Conservation (phyloP, 2,888 invertebrate species). For the Merodon equestris region DNA sequence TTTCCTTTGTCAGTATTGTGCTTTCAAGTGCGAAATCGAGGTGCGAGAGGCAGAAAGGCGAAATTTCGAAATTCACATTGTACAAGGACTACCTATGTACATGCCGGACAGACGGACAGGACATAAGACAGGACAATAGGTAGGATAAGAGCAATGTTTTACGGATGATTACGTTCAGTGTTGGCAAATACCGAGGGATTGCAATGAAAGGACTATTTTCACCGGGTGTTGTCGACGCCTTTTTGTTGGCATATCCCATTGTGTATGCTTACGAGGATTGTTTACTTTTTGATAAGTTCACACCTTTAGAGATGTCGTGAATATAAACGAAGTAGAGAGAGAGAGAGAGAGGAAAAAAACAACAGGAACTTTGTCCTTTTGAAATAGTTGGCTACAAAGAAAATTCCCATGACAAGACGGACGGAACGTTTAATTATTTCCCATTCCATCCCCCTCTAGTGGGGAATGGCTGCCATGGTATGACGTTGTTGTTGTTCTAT, state of each 20-base stretch:
- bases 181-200: constrained; percentile 40
- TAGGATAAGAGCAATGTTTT: constrained; percentile 13
- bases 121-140: too few relatives aligned
- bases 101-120: too few relatives aligned
- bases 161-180: constrained; percentile 44
- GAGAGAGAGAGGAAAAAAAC: background rate
- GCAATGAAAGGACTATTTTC: constrained; percentile 40
- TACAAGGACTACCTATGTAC: too few relatives aligned
- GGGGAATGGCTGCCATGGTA: constrained; percentile 4
- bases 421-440: constrained; percentile 59
- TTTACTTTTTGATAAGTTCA: constrained; percentile 65
- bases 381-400: constrained; percentile 25
- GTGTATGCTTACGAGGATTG: constrained; percentile 56
- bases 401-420: constrained; percentile 35
- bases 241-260: constrained; percentile 33
- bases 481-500: constrained; percentile 19
- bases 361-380: constrained; percentile 19
- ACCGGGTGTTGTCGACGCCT: constrained; percentile 27
- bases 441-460: constrained; percentile 1
- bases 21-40: constrained; percentile 59
- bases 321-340: too few relatives aligned
- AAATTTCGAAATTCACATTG: background rate
- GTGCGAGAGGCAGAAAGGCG: constrained; percentile 56
- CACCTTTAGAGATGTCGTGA: constrained; percentile 38
- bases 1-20: constrained; percentile 33